These are phyloP conservation scores for Thymelicus sylvestris DNA, from an alignment of 2,888 invertebrate genomes.

Conservation along the genomic window DNA sequence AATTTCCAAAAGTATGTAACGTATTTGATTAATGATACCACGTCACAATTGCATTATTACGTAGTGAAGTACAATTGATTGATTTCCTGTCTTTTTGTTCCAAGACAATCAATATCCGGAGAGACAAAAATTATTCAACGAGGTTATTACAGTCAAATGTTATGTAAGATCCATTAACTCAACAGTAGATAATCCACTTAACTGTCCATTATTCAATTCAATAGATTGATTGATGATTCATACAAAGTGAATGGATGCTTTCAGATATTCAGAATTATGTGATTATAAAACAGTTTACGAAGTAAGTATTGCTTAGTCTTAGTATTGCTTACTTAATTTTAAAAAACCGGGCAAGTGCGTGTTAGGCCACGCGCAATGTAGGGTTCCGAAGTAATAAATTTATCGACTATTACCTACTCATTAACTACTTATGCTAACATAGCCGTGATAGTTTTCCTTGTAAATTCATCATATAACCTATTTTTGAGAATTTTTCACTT, in stretches of 20 bases:
- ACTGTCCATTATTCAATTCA: not conserved
- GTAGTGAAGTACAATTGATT: not conserved
- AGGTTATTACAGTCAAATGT: not conserved
- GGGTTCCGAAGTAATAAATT: no score
- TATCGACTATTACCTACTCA: no score
- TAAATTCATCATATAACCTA: no score
- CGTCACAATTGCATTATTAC: not conserved
- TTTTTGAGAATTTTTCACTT: no score
- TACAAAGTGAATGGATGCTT: slow-evolving; percentile 2
- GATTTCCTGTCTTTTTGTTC: slow-evolving; percentile 5
- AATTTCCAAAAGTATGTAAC: no score
- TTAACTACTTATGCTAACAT: no score
- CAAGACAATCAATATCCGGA: not conserved
- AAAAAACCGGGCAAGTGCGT: no score
- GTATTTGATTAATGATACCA: no score
- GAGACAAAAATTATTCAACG: slow-evolving; percentile 8
- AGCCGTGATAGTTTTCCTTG: no score
- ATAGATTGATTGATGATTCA: slow-evolving; percentile 5
- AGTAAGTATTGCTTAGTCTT: no score
- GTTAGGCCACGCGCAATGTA: no score
- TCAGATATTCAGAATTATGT: not conserved
- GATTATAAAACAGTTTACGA: not conserved
- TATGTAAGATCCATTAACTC: slow-evolving; percentile 3
- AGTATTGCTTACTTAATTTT: no score
- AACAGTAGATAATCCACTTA: slow-evolving; percentile 5